Percentiles rank a stretch among this genome's conserved stretches.
These are phyloP conservation scores for Platanista minor DNA, from an alignment of 2,113 vertebrate species.

Conservation along the genomic window DNA sequence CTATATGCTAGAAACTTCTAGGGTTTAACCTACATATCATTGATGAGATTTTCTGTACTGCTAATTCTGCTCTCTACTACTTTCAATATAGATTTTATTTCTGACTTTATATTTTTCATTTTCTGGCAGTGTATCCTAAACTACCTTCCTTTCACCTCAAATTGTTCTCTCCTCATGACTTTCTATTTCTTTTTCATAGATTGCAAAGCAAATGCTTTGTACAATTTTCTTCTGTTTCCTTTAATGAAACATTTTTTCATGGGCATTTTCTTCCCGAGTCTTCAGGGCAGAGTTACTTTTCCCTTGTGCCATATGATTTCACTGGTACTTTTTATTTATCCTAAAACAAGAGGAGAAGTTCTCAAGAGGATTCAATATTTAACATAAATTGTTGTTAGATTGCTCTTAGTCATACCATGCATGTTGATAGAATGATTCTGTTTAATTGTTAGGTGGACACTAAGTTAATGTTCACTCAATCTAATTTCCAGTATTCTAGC, in stretches of 20 bases:
- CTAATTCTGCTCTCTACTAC: not conserved
- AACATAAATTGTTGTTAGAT: not conserved
- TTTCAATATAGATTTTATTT: conserved; percentile 21
- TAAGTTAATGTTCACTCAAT: not conserved
- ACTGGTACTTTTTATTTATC: not conserved
- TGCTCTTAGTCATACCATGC: not conserved
- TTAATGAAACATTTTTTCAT: not conserved
- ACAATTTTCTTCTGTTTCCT: not conserved
- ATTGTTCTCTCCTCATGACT: not conserved
- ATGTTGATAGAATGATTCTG: not conserved
- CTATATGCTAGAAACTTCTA: not conserved
- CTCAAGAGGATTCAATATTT: not conserved
- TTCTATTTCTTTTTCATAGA: not conserved
- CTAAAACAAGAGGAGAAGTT: not conserved
- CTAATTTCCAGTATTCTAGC: not conserved
- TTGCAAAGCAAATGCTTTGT: not conserved
- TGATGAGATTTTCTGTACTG: not conserved
- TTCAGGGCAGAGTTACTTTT: not conserved
- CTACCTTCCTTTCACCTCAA: not conserved
- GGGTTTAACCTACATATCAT: not conserved
- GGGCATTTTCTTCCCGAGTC: not conserved
- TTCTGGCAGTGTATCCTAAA: not conserved
- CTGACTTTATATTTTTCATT: not conserved
- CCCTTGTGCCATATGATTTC: not conserved
- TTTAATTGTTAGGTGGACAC: not conserved